A percentile compares a stretch with the other conserved stretches of the same genome.
Evolutionary conservation across 2,797 vertebrate genomes (phyloP).

Genomic region (Neosilurus hyrtlii): DNA sequence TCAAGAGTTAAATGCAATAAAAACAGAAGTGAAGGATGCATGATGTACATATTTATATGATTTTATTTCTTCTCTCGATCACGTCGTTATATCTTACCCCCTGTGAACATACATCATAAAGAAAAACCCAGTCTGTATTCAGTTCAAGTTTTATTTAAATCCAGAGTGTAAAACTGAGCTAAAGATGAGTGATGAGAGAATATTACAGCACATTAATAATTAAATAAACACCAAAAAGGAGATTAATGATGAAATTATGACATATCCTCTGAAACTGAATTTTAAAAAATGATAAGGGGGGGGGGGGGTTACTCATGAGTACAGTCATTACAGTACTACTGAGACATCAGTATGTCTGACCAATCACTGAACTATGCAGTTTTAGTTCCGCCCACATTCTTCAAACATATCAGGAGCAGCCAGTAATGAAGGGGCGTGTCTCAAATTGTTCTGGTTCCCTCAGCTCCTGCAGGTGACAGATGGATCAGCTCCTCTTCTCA

Average conservation of each 20-base stretch:
- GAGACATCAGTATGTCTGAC: background rate
- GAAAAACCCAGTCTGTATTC: background rate
- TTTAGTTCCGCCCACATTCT: background rate
- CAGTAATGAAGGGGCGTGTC: background rate
- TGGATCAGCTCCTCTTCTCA: background rate
- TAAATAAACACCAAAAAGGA: background rate
- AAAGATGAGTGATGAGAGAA: background rate
- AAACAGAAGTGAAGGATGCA: background rate
- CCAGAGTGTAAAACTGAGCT: background rate
- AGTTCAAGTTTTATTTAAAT: background rate
- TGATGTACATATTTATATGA: too few species aligned
- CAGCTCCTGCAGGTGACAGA: constrained; percentile 4
- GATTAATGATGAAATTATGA: background rate
- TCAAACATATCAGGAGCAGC: background rate
- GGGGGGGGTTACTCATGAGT: background rate
- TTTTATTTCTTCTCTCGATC: too few species aligned
- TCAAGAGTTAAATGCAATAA: background rate
- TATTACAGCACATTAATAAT: background rate
- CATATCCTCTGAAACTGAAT: background rate
- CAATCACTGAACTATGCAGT: background rate
- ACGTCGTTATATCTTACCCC: background rate
- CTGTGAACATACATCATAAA: background rate
- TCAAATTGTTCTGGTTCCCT: background rate
- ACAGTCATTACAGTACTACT: too few species aligned
- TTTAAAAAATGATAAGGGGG: background rate